These are phyloP conservation scores for Mnemiopsis leidyi DNA, from an alignment of 37 sponge, comb jelly and placozoan species.

Conservation along the genomic window DNA sequence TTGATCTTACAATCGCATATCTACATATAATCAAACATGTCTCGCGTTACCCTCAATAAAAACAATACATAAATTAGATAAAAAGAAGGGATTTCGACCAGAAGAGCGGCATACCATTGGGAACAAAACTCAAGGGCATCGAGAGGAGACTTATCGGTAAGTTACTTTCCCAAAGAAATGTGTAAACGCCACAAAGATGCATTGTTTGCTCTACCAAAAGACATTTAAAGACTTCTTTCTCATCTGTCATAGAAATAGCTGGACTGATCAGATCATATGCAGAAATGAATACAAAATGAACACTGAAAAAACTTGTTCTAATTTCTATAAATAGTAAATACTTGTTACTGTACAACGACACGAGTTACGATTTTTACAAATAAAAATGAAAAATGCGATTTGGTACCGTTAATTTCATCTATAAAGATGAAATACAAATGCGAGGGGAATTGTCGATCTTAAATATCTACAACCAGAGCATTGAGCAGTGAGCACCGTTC, in stretches of 20 bases:
- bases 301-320: neutral
- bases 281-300: neutral
- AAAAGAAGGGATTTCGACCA: neutral
- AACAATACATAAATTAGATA: conserved; percentile 45
- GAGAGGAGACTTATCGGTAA: neutral
- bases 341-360: no score
- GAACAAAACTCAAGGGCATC: neutral
- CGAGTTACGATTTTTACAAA: neutral
- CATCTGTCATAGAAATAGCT: neutral
- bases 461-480: no score
- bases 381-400: no score
- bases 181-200: neutral
- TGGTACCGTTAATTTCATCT: no score
- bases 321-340: neutral
- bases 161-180: neutral
- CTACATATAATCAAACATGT: conserved; percentile 11
- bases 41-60: conserved; percentile 29
- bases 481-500: no score
- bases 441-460: no score
- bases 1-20: no score
- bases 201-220: neutral
- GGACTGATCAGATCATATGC: neutral
- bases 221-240: neutral
- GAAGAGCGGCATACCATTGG: neutral
- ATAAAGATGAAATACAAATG: no score